These are phyloP conservation scores for Drymonia ruficornis DNA, from an alignment of 2,888 invertebrate species.

Conservation along the genomic window DNA sequence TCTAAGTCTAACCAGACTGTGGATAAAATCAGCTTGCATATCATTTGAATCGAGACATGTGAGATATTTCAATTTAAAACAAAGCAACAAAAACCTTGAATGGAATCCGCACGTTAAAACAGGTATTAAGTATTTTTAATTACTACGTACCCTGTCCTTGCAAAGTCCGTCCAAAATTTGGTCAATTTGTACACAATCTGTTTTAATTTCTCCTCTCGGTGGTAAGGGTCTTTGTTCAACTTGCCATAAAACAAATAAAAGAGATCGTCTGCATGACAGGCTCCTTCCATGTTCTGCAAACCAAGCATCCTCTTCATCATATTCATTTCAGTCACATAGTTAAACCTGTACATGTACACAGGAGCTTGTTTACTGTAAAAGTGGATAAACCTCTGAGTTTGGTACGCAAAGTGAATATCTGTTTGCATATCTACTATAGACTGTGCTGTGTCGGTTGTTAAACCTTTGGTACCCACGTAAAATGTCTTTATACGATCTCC, in stretches of 20 bases:
- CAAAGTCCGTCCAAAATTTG: conserved; percentile 76
- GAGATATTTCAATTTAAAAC: too few relatives aligned
- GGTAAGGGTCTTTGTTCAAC: conserved; percentile 57
- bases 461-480: conserved; percentile 50
- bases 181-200: conserved; percentile 63
- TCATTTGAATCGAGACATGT: too few relatives aligned
- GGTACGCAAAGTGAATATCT: conserved; percentile 55
- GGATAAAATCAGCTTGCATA: too few relatives aligned
- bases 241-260: conserved; percentile 71
- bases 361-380: conserved; percentile 46
- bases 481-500: conserved; percentile 53
- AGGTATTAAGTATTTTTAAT: too few relatives aligned
- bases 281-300: conserved; percentile 53
- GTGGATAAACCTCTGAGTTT: conserved; percentile 53
- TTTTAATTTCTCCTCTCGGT: conserved; percentile 49
- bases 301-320: conserved; percentile 48
- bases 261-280: conserved; percentile 76
- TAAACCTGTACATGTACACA: conserved; percentile 59
- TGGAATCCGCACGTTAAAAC: too few relatives aligned
- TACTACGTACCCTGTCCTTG: conserved; percentile 65
- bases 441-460: conserved; percentile 39
- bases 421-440: conserved; percentile 47
- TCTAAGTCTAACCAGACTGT: too few relatives aligned
- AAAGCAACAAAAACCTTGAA: too few relatives aligned
- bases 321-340: conserved; percentile 61